These are phyloP conservation scores for Meliscaeva auricollis DNA, from an alignment of 2,888 invertebrate species.

Conservation along the genomic window DNA sequence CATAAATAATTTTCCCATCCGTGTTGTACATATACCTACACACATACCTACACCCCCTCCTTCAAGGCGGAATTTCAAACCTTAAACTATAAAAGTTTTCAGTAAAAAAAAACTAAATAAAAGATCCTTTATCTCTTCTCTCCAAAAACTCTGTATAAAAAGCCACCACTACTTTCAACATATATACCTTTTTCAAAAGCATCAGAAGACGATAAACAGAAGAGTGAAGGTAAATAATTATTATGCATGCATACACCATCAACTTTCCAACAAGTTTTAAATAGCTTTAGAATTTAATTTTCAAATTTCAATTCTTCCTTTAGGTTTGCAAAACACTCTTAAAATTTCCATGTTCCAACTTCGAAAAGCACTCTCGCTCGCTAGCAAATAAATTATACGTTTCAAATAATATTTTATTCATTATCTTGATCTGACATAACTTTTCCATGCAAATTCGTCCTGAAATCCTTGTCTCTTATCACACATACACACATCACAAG, in stretches of 20 bases:
- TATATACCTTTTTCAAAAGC: background rate
- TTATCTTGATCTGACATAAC: slow-evolving; percentile 51
- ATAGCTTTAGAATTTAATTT: slow-evolving; percentile 14
- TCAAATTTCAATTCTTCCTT: slow-evolving; percentile 11
- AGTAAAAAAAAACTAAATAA: background rate
- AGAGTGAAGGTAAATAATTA: background rate
- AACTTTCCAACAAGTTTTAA: background rate
- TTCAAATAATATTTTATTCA: slow-evolving; percentile 63
- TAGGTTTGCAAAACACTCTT: background rate
- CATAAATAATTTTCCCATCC: background rate
- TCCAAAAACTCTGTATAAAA: slow-evolving; percentile 3
- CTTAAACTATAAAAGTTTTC: slow-evolving; percentile 12
- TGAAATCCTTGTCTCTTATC: background rate
- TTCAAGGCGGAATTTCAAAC: background rate
- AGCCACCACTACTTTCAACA: background rate
- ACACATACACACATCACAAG: slow-evolving; percentile 10
- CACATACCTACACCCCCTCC: too few species aligned
- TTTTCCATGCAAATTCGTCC: slow-evolving; percentile 14
- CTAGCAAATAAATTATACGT: slow-evolving; percentile 34
- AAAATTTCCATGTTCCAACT: slow-evolving; percentile 27
- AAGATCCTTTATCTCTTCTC: background rate
- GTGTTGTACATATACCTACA: background rate
- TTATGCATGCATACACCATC: background rate
- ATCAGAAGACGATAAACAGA: background rate
- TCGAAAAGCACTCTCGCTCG: slow-evolving; percentile 15